A percentile compares a stretch with the other conserved stretches of the same genome.
Conservation (phyloP, 2,113 vertebrate genomes). For the Daboia siamensis region DNA sequence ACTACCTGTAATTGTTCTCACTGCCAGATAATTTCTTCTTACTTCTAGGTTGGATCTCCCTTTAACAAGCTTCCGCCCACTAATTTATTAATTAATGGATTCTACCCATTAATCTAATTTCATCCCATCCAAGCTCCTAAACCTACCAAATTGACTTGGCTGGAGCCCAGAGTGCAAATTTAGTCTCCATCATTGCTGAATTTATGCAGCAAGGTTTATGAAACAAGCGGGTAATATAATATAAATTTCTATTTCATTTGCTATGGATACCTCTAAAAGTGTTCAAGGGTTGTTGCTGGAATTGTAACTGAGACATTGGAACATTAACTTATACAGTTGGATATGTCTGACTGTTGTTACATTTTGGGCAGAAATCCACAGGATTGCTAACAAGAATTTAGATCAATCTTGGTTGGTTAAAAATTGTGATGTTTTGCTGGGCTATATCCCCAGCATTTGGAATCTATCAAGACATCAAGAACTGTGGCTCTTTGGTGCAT, state of each 20-base stretch:
- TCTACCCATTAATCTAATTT: not conserved
- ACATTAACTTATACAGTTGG: not conserved
- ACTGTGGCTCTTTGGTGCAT: not conserved
- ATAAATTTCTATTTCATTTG: not conserved
- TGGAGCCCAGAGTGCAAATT: not conserved
- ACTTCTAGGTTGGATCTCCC: not conserved
- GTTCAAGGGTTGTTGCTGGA: not conserved
- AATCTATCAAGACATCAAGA: not conserved
- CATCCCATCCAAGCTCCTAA: not conserved
- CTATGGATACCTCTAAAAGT: not conserved
- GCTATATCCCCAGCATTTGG: not conserved
- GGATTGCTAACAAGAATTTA: not conserved
- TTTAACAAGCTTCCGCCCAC: not conserved
- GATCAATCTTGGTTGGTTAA: not conserved
- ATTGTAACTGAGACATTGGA: not conserved
- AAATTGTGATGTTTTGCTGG: not conserved
- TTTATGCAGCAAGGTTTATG: not conserved
- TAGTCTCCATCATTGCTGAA: not conserved
- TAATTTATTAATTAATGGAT: not conserved
- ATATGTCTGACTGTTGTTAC: not conserved
- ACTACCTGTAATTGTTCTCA: not conserved
- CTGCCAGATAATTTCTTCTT: not conserved
- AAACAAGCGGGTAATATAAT: not conserved
- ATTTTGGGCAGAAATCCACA: not conserved
- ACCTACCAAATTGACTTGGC: not conserved